A percentile compares a stretch with the other conserved stretches of the same genome.
Conservation (phyloP, 2,797 vertebrate species). For the Synanceia verrucosa region DNA sequence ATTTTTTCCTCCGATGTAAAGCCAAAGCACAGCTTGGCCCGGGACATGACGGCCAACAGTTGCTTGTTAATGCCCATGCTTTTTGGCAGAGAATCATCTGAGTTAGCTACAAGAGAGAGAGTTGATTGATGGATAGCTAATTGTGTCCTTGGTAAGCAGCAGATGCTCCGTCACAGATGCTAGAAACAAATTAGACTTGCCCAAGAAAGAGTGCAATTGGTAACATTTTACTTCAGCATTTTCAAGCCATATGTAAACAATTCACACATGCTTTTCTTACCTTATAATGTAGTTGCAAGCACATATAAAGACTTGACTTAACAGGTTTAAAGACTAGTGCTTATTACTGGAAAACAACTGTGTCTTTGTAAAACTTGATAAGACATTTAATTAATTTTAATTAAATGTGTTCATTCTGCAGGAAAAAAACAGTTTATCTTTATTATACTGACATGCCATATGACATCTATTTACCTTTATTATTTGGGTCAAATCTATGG, state of each 20-base stretch:
- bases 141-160: conserved; percentile 75
- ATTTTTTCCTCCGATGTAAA: conserved; percentile 15
- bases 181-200: conserved; percentile 69
- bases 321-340: not conserved
- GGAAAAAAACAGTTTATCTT: no score
- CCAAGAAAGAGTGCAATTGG: conserved; percentile 47
- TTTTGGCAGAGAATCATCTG: conserved; percentile 69
- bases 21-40: conserved; percentile 54
- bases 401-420: no score
- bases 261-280: not conserved
- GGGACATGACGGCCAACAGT: conserved; percentile 53
- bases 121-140: conserved; percentile 77
- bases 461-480: not conserved
- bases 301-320: not conserved
- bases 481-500: conserved; percentile 23
- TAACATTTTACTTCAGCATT: conserved; percentile 41
- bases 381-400: no score
- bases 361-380: not conserved
- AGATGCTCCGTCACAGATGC: conserved; percentile 79
- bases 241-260: conserved; percentile 15
- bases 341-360: not conserved
- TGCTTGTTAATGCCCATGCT: conserved; percentile 61
- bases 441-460: not conserved
- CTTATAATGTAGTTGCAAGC: not conserved
- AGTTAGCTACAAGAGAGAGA: conserved; percentile 51